Conservation (phyloP, 2,113 vertebrate genomes). For the Dromaius novaehollandiae region DNA sequence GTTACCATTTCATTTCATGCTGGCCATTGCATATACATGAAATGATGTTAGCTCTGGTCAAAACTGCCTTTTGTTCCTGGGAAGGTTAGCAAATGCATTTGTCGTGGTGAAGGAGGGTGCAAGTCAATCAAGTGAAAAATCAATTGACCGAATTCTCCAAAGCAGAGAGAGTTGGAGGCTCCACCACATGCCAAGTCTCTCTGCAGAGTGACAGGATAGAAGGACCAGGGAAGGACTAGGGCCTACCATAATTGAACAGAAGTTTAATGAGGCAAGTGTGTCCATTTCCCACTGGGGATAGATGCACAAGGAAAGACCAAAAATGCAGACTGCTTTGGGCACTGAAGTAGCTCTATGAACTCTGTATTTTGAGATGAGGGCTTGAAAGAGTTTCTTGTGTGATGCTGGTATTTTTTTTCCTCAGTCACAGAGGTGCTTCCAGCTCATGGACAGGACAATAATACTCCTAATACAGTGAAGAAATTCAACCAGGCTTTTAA, state of each 20-base stretch:
- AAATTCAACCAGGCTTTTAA: neutral
- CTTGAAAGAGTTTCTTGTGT: neutral
- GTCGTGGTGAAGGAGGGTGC: neutral
- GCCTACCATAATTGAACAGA: neutral
- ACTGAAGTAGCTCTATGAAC: neutral
- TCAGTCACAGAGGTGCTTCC: neutral
- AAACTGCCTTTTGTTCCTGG: neutral
- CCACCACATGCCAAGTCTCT: neutral
- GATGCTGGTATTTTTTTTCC: neutral
- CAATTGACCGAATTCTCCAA: neutral
- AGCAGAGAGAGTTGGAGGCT: neutral
- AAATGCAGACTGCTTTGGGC: neutral
- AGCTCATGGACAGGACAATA: neutral
- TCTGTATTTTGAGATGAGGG: neutral
- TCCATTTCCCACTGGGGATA: neutral
- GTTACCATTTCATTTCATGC: neutral
- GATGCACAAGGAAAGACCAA: neutral
- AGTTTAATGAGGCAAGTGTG: neutral
- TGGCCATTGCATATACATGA: neutral
- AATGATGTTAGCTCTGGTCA: neutral
- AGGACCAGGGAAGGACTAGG: neutral
- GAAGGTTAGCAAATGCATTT: neutral
- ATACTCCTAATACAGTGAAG: neutral
- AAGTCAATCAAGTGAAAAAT: neutral
- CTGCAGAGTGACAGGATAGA: neutral